phyloP scores from a whole-genome alignment of 2,113 vertebrate species.

The Lates calcarifer region DNA sequence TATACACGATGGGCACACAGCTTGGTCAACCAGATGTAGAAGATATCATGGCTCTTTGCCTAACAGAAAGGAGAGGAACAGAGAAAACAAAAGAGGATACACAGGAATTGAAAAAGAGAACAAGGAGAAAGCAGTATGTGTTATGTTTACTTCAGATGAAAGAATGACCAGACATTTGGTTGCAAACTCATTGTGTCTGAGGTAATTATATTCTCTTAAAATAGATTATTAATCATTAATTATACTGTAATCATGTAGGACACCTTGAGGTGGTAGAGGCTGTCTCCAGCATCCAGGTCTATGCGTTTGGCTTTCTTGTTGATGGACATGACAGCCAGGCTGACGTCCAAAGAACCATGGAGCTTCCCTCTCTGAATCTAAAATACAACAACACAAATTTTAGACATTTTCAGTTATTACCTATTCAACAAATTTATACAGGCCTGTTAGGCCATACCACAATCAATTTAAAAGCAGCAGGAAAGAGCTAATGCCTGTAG shows the following conservation, averaged over 20 bases:
- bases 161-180: background rate
- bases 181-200: background rate
- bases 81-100: background rate
- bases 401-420: background rate
- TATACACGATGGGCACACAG: slow-evolving; percentile 89
- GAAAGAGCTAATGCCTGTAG: too few species aligned
- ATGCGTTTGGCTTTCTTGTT: slow-evolving; percentile 94
- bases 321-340: slow-evolving; percentile 93
- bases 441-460: background rate
- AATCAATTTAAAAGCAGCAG: background rate
- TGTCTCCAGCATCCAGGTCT: slow-evolving; percentile 93
- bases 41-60: slow-evolving; percentile 91
- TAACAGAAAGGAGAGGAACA: slow-evolving; percentile 40
- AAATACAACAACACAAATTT: background rate
- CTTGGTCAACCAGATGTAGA: slow-evolving; percentile 92
- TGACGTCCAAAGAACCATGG: slow-evolving; percentile 91
- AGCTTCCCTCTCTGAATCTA: slow-evolving; percentile 91
- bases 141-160: background rate
- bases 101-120: background rate
- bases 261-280: slow-evolving; percentile 95
- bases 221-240: too few species aligned
- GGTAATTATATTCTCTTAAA: background rate
- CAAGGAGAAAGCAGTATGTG: background rate
- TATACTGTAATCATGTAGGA: too few species aligned
- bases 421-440: background rate